Evolutionary conservation across 2,797 vertebrate species (phyloP).

Genomic region (Neosalanx taihuensis): DNA sequence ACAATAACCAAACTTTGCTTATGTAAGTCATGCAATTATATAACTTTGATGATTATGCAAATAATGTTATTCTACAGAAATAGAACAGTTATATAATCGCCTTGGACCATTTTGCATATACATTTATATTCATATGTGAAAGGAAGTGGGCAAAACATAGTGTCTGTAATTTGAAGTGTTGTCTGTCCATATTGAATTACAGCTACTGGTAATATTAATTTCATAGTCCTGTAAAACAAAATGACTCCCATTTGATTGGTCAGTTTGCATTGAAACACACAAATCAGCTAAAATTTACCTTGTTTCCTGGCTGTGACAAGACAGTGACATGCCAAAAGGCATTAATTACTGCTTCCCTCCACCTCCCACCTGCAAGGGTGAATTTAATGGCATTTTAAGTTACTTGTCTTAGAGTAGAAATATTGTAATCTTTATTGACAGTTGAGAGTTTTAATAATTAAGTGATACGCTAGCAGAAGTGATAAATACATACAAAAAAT

Average conservation of each 20-base stretch:
- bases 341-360: too few relatives aligned
- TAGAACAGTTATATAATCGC: constrained; percentile 9
- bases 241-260: not conserved
- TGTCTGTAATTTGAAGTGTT: too few relatives aligned
- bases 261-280: not conserved
- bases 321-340: too few relatives aligned
- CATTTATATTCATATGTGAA: not conserved
- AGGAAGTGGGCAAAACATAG: not conserved
- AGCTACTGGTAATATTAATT: not conserved
- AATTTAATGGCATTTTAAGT: too few relatives aligned
- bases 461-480: too few relatives aligned
- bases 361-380: too few relatives aligned
- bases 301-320: too few relatives aligned
- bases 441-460: not conserved
- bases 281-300: not conserved
- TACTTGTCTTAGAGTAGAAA: not conserved
- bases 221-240: not conserved
- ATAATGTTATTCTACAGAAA: not conserved
- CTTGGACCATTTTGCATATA: constrained; percentile 2
- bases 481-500: constrained; percentile 18
- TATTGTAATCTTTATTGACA: constrained; percentile 2
- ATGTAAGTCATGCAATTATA: not conserved
- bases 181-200: not conserved
- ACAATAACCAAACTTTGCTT: not conserved
- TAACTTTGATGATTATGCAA: constrained; percentile 11